Evolutionary conservation across 2,797 vertebrate genomes (phyloP).

Genomic region (Lophotriccus pileatus): DNA sequence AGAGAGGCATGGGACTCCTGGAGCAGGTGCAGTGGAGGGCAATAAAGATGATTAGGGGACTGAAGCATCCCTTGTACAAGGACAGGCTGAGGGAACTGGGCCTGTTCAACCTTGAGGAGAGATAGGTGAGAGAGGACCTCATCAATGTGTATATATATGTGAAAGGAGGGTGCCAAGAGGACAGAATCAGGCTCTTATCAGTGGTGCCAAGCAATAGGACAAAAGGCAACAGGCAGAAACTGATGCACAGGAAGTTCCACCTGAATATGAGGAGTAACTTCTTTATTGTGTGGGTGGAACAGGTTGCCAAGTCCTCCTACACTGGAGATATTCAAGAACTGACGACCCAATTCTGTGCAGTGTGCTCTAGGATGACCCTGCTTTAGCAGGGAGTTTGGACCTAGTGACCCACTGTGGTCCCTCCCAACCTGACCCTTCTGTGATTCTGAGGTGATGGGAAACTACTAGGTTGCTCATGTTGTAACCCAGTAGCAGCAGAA

Average conservation of each 20-base stretch:
- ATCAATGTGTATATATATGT: not conserved
- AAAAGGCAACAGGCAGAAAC: not conserved
- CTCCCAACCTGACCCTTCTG: not conserved
- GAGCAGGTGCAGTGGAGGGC: not conserved
- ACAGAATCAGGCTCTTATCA: not conserved
- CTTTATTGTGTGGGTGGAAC: not conserved
- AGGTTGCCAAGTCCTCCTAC: not conserved
- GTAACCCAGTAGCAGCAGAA: not conserved
- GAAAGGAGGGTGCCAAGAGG: not conserved
- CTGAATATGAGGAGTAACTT: not conserved
- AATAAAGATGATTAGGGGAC: not conserved
- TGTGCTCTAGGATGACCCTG: not conserved
- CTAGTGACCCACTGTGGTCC: not conserved
- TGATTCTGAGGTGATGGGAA: not conserved
- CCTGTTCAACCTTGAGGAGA: not conserved
- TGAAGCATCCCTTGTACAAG: not conserved
- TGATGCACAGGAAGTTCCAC: not conserved
- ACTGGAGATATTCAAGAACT: not conserved
- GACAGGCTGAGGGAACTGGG: not conserved
- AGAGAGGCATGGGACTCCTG: not conserved
- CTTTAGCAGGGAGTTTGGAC: not conserved
- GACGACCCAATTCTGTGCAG: not conserved
- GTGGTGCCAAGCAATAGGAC: not conserved
- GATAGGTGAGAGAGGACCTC: not conserved
- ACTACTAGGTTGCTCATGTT: not conserved